A percentile compares a stretch with the other conserved stretches of the same genome.
Conservation (phyloP, 2,888 invertebrate species). For the Drosophila vallismaia region DNA sequence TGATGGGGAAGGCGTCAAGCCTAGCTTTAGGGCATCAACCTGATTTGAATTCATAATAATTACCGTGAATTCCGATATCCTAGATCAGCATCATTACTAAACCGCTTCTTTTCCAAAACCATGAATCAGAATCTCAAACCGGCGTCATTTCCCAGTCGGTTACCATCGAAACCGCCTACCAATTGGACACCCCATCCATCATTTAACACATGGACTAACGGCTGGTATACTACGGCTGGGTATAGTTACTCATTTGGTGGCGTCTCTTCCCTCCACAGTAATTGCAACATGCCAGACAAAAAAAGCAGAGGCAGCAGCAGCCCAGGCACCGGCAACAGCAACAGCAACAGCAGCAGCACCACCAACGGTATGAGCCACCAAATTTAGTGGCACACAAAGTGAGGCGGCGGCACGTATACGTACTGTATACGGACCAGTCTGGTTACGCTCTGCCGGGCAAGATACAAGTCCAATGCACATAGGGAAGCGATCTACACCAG, state of each 20-base stretch:
- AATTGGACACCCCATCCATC: slow-evolving; percentile 49
- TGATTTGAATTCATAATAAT: not conserved
- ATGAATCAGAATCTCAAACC: slow-evolving; percentile 31
- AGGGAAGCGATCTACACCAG: slow-evolving; percentile 42
- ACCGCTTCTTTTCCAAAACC: slow-evolving; percentile 8
- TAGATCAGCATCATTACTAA: slow-evolving; percentile 13
- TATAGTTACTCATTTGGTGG: slow-evolving; percentile 42
- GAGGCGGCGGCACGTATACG: slow-evolving; percentile 39
- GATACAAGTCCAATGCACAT: slow-evolving; percentile 57
- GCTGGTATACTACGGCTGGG: slow-evolving; percentile 22
- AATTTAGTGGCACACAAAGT: slow-evolving; percentile 65
- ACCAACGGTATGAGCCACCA: slow-evolving; percentile 29
- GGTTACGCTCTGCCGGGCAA: slow-evolving; percentile 74
- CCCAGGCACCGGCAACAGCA: not conserved
- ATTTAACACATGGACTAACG: slow-evolving; percentile 47
- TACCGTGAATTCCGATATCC: not conserved
- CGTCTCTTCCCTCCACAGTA: slow-evolving; percentile 39
- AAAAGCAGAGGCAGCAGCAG: slow-evolving; percentile 25
- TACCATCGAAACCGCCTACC: slow-evolving; percentile 35
- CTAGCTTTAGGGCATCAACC: not conserved
- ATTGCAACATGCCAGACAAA: slow-evolving; percentile 60
- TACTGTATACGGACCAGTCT: slow-evolving; percentile 45
- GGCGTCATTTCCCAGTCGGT: slow-evolving; percentile 38
- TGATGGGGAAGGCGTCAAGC: not conserved
- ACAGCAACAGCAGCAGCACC: not conserved